Evolutionary conservation across 2,888 invertebrate genomes (phyloP).

Genomic region (Euclidia mi): DNA sequence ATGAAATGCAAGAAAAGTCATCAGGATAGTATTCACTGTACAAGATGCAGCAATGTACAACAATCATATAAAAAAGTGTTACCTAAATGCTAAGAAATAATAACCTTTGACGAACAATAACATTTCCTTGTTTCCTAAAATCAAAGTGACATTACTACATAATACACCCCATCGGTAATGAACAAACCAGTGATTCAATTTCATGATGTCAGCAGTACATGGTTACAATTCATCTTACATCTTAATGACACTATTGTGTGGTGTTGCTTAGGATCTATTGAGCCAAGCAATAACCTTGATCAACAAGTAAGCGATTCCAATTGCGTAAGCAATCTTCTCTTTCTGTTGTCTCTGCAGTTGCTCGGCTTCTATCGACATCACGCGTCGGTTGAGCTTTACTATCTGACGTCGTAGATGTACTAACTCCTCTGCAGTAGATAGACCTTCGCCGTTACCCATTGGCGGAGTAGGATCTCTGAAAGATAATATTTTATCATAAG

Average conservation of each 20-base stretch:
- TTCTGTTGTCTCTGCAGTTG: slow-evolving; percentile 95
- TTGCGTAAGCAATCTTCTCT: slow-evolving; percentile 95
- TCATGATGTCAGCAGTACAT: slow-evolving; percentile 79
- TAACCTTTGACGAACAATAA: slow-evolving; percentile 65
- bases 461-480: slow-evolving; percentile 92
- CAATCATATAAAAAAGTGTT: slow-evolving; percentile 77
- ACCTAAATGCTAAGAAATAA: slow-evolving; percentile 81
- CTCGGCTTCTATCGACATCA: slow-evolving; percentile 96
- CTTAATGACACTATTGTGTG: slow-evolving; percentile 67
- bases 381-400: slow-evolving; percentile 95
- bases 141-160: slow-evolving; percentile 63
- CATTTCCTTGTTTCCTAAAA: slow-evolving; percentile 71
- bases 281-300: slow-evolving; percentile 96
- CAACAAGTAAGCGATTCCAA: slow-evolving; percentile 96
- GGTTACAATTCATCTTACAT: slow-evolving; percentile 79
- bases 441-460: slow-evolving; percentile 91
- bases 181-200: slow-evolving; percentile 62
- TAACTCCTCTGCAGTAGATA: slow-evolving; percentile 94
- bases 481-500: slow-evolving; percentile 19
- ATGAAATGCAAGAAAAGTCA: slow-evolving; percentile 65
- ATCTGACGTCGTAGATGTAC: slow-evolving; percentile 96
- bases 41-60: slow-evolving; percentile 73
- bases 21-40: slow-evolving; percentile 74
- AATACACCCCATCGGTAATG: slow-evolving; percentile 61
- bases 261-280: slow-evolving; percentile 81